Evolutionary conservation across 2,797 vertebrate genomes (phyloP).

Genomic region (Coracias cyanogaster): DNA sequence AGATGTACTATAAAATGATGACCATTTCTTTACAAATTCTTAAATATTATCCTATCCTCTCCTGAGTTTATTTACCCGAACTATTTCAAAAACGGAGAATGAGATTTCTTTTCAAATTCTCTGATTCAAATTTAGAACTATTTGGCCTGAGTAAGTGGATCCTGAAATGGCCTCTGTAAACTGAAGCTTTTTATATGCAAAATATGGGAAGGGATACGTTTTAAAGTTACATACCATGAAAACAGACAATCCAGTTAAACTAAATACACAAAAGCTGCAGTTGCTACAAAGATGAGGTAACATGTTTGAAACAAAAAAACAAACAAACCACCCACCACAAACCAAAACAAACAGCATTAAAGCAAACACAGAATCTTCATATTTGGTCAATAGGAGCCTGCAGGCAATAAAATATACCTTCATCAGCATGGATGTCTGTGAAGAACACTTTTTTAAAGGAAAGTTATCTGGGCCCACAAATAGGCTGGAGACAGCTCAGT

Average conservation of each 20-base stretch:
- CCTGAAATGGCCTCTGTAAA: neutral
- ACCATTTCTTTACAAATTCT: neutral
- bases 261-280: neutral
- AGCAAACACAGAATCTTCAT: neutral
- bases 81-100: neutral
- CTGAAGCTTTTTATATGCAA: neutral
- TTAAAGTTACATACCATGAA: neutral
- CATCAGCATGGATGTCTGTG: rapidly evolving
- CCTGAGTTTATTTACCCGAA: neutral
- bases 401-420: neutral
- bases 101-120: neutral
- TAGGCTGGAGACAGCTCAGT: neutral
- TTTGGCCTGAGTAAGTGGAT: neutral
- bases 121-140: neutral
- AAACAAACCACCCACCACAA: neutral
- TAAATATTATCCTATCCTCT: neutral
- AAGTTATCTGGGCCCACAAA: neutral
- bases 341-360: neutral
- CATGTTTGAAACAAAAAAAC: neutral
- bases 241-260: neutral
- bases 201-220: neutral
- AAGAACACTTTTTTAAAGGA: neutral
- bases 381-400: neutral
- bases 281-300: neutral
- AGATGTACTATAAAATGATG: neutral